These are phyloP conservation scores for Echinometra lucunter DNA, from an alignment of 53 echinoderm and acorn worm species.

Conservation along the genomic window DNA sequence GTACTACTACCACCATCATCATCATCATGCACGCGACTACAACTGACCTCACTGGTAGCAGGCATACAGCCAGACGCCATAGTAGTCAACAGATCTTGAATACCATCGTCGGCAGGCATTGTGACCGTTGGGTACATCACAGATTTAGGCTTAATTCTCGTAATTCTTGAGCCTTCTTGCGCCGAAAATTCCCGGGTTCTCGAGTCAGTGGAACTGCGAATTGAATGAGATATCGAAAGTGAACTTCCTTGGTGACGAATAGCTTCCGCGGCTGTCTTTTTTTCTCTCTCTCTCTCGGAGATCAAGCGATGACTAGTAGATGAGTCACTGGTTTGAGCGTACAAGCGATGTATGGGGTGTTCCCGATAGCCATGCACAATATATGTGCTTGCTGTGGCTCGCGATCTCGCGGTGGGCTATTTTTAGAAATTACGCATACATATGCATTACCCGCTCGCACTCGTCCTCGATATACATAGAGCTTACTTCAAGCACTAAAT, in stretches of 20 bases:
- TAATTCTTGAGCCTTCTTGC: neutral
- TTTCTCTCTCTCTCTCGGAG: slow-evolving; percentile 66
- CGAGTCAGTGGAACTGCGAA: slow-evolving; percentile 51
- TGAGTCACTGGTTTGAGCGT: slow-evolving; percentile 55
- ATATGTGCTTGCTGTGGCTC: neutral
- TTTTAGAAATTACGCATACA: slow-evolving; percentile 51
- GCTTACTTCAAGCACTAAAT: slow-evolving; percentile 64
- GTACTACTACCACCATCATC: neutral
- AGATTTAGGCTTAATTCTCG: slow-evolving; percentile 49
- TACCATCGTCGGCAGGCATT: slow-evolving; percentile 85
- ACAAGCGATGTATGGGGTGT: slow-evolving; percentile 62
- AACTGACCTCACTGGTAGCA: slow-evolving; percentile 87
- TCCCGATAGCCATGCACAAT: neutral
- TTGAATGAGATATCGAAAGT: slow-evolving; percentile 63
- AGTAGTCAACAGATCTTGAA: slow-evolving; percentile 89
- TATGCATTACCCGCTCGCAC: neutral
- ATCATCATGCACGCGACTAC: neutral
- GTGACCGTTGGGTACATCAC: slow-evolving; percentile 92
- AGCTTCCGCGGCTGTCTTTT: slow-evolving; percentile 57
- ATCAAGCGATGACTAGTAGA: slow-evolving; percentile 41
- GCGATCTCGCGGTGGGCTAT: slow-evolving; percentile 16
- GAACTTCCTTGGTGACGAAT: slow-evolving; percentile 58
- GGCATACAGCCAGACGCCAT: slow-evolving; percentile 94
- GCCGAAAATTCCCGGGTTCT: slow-evolving; percentile 39
- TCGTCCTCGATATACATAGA: slow-evolving; percentile 38